phyloP scores from a whole-genome alignment of 2,888 invertebrate genomes.

The Euspilapteryx auroguttella region DNA sequence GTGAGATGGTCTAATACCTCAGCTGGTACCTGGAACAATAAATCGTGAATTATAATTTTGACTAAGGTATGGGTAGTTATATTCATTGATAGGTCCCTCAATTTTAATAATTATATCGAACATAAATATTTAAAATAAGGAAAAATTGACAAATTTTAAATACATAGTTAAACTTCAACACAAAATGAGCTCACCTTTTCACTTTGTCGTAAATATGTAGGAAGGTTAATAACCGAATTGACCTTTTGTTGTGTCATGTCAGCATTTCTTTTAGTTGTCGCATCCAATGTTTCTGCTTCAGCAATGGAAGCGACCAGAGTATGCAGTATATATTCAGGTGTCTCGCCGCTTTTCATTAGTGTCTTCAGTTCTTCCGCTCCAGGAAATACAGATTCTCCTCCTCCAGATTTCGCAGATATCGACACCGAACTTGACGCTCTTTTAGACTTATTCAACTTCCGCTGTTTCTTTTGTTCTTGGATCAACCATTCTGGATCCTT shows the following conservation, averaged over 20 bases:
- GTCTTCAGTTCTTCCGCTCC: slow-evolving; percentile 68
- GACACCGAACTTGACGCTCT: slow-evolving; percentile 56
- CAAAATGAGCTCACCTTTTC: slow-evolving; percentile 64
- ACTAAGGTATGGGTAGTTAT: no score
- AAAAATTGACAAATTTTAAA: not conserved
- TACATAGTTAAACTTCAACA: slow-evolving; percentile 2
- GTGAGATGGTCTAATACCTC: slow-evolving; percentile 70
- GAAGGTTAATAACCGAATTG: slow-evolving; percentile 76
- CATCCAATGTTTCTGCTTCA: slow-evolving; percentile 46
- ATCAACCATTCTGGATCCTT: slow-evolving; percentile 85
- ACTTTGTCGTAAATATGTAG: slow-evolving; percentile 75
- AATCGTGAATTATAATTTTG: not conserved
- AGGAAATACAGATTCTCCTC: slow-evolving; percentile 61
- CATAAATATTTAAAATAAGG: no score
- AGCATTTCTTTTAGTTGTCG: slow-evolving; percentile 44
- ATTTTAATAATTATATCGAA: not conserved
- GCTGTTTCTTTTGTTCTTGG: slow-evolving; percentile 64
- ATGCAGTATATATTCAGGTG: slow-evolving; percentile 67
- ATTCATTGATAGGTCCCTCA: no score
- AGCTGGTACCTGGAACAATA: slow-evolving; percentile 61
- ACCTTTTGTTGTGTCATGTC: slow-evolving; percentile 42
- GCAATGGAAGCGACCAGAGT: slow-evolving; percentile 63
- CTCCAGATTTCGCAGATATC: slow-evolving; percentile 49
- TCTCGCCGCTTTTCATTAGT: slow-evolving; percentile 70
- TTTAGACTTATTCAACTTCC: slow-evolving; percentile 49